phyloP scores from a whole-genome alignment of 1,140 invertebrate species.

The Antheraea pernyi region DNA sequence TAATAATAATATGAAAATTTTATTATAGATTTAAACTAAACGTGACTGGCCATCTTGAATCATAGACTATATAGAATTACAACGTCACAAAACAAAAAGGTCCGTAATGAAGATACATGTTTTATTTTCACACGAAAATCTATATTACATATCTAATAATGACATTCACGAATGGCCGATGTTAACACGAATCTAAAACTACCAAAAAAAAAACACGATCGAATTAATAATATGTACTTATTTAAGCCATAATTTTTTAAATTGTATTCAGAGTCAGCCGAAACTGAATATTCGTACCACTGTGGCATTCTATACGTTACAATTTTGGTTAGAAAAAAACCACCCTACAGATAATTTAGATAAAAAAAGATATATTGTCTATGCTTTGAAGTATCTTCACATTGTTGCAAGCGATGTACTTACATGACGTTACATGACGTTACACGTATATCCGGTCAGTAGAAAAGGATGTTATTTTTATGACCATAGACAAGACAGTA shows the following conservation, averaged over 20 bases:
- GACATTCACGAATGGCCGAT: slow-evolving; percentile 65
- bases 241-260: neutral
- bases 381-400: neutral
- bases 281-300: neutral
- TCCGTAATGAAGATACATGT: slow-evolving; percentile 22
- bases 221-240: slow-evolving; percentile 10
- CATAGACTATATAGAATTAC: slow-evolving; percentile 15
- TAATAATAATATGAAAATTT: neutral
- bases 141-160: slow-evolving; percentile 72
- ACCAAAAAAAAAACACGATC: slow-evolving; percentile 19
- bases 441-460: too few relatives aligned
- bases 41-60: slow-evolving; percentile 34
- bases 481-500: neutral
- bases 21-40: slow-evolving; percentile 14
- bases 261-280: neutral
- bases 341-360: neutral
- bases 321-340: neutral
- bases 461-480: too few relatives aligned
- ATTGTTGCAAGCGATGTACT: neutral
- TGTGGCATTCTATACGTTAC: neutral
- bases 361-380: neutral
- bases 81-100: slow-evolving; percentile 32
- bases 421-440: too few relatives aligned
- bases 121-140: slow-evolving; percentile 56
- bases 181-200: slow-evolving; percentile 52